Evolutionary conservation across 2,888 invertebrate genomes (phyloP).

Genomic region (Holacanthella duospinosa): DNA sequence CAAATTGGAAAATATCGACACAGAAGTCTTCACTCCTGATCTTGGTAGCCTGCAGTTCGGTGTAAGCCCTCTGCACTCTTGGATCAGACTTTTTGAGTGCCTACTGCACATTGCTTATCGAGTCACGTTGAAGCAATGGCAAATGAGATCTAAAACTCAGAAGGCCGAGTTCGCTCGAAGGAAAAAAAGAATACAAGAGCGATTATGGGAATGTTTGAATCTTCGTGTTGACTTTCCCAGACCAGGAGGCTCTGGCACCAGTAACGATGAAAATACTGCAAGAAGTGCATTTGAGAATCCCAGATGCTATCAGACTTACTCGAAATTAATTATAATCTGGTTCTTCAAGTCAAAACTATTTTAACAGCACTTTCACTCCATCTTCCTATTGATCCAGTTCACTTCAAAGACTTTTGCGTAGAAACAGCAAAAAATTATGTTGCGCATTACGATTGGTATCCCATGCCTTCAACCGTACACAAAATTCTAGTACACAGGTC

Average conservation of each 20-base stretch:
- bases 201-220: neutral
- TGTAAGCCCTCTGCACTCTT: neutral
- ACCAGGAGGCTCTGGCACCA: neutral
- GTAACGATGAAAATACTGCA: neutral
- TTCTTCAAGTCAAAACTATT: too few species aligned
- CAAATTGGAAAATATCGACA: neutral
- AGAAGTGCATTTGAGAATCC: neutral
- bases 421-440: neutral
- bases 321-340: neutral
- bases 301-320: neutral
- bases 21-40: neutral
- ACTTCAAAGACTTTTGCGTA: neutral
- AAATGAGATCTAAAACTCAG: neutral
- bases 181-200: neutral
- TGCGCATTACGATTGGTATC: neutral
- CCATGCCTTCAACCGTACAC: neutral
- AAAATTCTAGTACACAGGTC: neutral
- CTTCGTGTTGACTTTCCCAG: neutral
- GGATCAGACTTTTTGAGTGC: slow-evolving; percentile 3
- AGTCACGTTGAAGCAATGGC: neutral
- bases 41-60: neutral
- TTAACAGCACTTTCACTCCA: too few species aligned
- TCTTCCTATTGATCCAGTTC: too few species aligned
- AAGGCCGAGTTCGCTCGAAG: neutral
- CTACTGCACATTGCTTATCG: neutral